Percentiles rank a stretch among this genome's conserved stretches.
These are phyloP conservation scores for Mastomys natalensis DNA, from an alignment of 2,113 vertebrate genomes.

Conservation along the genomic window DNA sequence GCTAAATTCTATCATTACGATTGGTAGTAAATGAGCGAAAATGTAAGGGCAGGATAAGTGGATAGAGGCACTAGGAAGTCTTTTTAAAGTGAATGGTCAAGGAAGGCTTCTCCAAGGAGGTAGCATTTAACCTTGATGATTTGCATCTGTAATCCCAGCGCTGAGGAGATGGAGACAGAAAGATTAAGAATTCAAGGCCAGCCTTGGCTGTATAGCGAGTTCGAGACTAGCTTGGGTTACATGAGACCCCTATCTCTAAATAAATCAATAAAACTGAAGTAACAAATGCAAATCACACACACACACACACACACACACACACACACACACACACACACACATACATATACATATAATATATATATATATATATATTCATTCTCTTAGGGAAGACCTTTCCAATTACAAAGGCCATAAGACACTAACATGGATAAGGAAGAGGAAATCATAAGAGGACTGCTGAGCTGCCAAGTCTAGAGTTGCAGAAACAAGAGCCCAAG, in stretches of 20 bases:
- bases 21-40: background rate
- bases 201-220: background rate
- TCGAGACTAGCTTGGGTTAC: background rate
- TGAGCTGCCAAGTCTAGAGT: background rate
- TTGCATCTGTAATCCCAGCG: background rate
- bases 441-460: background rate
- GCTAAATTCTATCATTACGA: background rate
- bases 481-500: background rate
- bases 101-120: no score
- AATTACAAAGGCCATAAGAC: background rate
- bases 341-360: no score
- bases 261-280: background rate
- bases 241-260: background rate
- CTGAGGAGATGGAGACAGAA: background rate
- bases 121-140: background rate
- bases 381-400: background rate
- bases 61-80: background rate
- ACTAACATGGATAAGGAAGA: background rate
- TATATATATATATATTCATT: no score
- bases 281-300: slow-evolving; percentile 4
- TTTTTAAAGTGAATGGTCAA: background rate
- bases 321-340: no score
- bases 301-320: no score
- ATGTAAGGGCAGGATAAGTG: background rate
- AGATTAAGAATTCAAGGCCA: background rate